These are phyloP conservation scores for Cyrtodaria siliqua DNA, from an alignment of 2,888 invertebrate genomes.

Conservation along the genomic window DNA sequence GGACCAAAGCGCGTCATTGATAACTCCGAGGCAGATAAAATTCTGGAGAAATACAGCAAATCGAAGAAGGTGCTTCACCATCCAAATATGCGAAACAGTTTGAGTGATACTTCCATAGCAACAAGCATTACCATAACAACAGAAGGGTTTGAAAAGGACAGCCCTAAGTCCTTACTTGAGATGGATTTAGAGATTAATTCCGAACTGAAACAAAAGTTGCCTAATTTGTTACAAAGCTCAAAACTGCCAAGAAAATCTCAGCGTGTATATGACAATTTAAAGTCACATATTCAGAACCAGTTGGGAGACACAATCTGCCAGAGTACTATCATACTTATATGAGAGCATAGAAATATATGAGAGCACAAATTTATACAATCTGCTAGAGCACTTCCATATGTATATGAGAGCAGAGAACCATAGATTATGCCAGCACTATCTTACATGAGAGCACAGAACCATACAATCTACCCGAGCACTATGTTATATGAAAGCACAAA, in stretches of 20 bases:
- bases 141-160: conserved; percentile 32
- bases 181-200: conserved; percentile 46
- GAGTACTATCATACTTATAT: conserved; percentile 78
- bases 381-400: no score
- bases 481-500: no score
- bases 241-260: conserved; percentile 74
- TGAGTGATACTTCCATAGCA: conserved; percentile 75
- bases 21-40: conserved; percentile 57
- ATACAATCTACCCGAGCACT: no score
- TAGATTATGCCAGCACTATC: no score
- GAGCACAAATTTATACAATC: no score
- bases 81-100: conserved; percentile 75
- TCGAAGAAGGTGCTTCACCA: conserved; percentile 58
- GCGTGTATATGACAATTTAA: conserved; percentile 74
- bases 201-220: conserved; percentile 59
- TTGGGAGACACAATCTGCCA: conserved; percentile 69
- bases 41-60: conserved; percentile 57
- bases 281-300: conserved; percentile 71
- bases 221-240: conserved; percentile 53
- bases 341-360: no score
- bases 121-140: conserved; percentile 30
- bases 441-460: no score
- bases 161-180: conserved; percentile 59
- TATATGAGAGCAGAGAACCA: no score
- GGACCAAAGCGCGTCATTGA: conserved; percentile 45